Conservation (phyloP, 2,113 vertebrate species). For the Brachypodius melanocephalos region DNA sequence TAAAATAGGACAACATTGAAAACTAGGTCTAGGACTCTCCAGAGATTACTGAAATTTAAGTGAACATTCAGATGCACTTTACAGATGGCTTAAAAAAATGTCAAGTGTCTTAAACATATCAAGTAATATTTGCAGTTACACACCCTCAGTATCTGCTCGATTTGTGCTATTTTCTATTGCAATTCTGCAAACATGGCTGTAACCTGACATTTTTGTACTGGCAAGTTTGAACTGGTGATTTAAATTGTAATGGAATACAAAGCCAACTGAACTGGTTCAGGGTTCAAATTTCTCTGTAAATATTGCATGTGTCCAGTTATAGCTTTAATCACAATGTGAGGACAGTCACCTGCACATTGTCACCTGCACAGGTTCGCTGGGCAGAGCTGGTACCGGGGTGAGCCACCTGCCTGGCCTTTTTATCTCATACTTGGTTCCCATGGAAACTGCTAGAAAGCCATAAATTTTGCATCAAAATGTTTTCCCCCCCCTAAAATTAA, state of each 20-base stretch:
- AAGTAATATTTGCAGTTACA: background rate
- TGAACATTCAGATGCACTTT: constrained; percentile 27
- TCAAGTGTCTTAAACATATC: background rate
- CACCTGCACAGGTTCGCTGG: background rate
- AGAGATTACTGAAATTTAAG: constrained; percentile 12
- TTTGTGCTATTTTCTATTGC: background rate
- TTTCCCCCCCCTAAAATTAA: background rate
- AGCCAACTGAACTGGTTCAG: background rate
- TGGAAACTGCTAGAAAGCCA: background rate
- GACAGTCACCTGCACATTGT: accelerated
- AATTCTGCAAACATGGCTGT: background rate
- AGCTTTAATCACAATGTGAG: accelerated
- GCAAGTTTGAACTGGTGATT: background rate
- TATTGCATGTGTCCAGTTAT: background rate
- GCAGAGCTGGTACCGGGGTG: background rate
- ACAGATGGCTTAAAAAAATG: constrained; percentile 15
- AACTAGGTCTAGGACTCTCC: background rate
- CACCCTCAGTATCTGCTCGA: background rate
- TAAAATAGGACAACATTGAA: constrained; percentile 14
- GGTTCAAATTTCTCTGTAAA: background rate
- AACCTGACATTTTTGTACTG: background rate
- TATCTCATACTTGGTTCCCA: background rate
- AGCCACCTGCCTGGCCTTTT: background rate
- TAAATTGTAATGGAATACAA: background rate
- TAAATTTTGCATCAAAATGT: background rate